A percentile compares a stretch with the other conserved stretches of the same genome.
These are phyloP conservation scores for Podarcis raffonei DNA, from an alignment of 2,113 vertebrate genomes.

Conservation along the genomic window DNA sequence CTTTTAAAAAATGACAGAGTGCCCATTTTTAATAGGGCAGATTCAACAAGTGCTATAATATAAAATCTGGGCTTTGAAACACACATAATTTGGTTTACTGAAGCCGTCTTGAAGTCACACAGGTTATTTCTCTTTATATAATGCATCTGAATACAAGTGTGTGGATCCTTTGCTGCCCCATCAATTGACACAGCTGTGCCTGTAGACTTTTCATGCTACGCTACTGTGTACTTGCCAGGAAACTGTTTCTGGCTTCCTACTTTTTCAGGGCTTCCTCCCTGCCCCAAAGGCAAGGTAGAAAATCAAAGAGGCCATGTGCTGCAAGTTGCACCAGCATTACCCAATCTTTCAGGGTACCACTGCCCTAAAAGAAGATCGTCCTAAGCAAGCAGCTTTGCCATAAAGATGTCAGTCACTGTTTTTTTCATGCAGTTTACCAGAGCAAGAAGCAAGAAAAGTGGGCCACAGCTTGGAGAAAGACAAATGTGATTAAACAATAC, in stretches of 20 bases:
- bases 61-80: not conserved
- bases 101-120: not conserved
- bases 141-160: not conserved
- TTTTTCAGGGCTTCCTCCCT: fast-evolving
- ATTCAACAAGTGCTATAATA: conserved; percentile 37
- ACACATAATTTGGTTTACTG: not conserved
- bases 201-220: not conserved
- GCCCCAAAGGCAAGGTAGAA: too few relatives aligned
- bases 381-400: not conserved
- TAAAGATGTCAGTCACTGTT: not conserved
- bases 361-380: not conserved
- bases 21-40: not conserved
- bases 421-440: not conserved
- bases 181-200: too few relatives aligned
- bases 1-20: not conserved
- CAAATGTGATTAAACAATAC: not conserved
- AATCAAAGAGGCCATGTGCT: not conserved
- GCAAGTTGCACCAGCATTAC: not conserved
- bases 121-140: not conserved
- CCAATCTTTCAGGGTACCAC: not conserved
- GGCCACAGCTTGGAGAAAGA: not conserved
- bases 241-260: not conserved
- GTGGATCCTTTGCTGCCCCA: too few relatives aligned
- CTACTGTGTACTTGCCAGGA: not conserved
- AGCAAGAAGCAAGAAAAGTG: not conserved